Percentiles rank a stretch among this genome's conserved stretches.
phyloP scores from a whole-genome alignment of 2,113 vertebrate species.

The Craseonycteris thonglongyai region DNA sequence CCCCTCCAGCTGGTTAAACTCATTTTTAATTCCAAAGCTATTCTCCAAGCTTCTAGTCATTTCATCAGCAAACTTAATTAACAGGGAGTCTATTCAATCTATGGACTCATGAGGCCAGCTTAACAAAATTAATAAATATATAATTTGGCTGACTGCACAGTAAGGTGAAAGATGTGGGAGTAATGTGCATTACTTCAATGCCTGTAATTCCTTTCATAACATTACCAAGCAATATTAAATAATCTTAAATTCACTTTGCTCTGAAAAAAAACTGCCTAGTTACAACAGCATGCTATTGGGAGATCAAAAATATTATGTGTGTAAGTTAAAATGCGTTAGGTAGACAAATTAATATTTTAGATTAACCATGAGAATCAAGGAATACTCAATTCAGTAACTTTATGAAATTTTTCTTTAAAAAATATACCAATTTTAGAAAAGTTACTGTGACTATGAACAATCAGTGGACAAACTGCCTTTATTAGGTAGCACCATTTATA shows the following conservation, averaged over 20 bases:
- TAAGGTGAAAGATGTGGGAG: constrained; percentile 48
- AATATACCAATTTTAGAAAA: background rate
- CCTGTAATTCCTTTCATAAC: constrained; percentile 49
- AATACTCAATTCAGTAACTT: background rate
- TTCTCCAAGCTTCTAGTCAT: constrained; percentile 68
- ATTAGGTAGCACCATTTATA: background rate
- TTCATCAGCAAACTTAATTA: constrained; percentile 73
- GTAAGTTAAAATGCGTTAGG: constrained; percentile 3
- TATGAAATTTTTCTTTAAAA: background rate
- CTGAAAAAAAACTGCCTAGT: background rate
- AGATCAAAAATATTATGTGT: constrained; percentile 8
- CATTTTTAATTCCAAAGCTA: constrained; percentile 67
- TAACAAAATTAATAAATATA: constrained; percentile 73
- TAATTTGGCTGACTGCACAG: constrained; percentile 69
- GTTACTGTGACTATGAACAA: background rate
- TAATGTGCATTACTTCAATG: constrained; percentile 33
- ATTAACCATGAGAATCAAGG: background rate
- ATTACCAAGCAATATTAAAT: constrained; percentile 52
- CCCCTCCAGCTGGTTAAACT: constrained; percentile 67
- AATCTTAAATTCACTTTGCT: constrained; percentile 52
- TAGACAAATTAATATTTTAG: constrained; percentile 13
- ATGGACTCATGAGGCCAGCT: constrained; percentile 65
- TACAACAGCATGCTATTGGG: background rate
- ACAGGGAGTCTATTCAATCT: constrained; percentile 66
- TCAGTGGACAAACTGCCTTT: background rate